Percentiles rank a stretch among this genome's conserved stretches.
Conservation (phyloP, 2,113 vertebrate species). For the Erythrocercus mccallii region DNA sequence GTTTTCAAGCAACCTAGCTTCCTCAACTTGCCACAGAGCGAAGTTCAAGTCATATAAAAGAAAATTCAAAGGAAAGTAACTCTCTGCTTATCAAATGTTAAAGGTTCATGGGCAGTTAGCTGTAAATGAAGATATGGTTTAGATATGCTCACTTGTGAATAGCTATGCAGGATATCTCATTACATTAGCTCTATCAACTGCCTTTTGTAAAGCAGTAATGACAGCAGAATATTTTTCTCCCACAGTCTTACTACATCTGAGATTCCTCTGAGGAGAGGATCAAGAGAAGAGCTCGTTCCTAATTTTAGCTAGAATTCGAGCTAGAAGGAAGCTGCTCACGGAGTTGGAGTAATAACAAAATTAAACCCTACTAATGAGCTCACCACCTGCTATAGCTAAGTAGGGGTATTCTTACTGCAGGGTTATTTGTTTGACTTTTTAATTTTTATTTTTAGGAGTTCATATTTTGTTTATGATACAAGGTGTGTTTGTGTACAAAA, state of each 20-base stretch:
- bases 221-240: not conserved
- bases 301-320: not conserved
- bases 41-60: not conserved
- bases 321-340: not conserved
- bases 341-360: not conserved
- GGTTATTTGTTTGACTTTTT: not conserved
- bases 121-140: not conserved
- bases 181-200: not conserved
- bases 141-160: not conserved
- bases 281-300: not conserved
- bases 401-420: not conserved
- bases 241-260: not conserved
- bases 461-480: not conserved
- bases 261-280: not conserved
- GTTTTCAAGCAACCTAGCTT: not conserved
- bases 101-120: not conserved
- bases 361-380: not conserved
- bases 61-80: not conserved
- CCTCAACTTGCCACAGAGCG: not conserved
- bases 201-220: not conserved
- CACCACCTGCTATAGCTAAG: not conserved
- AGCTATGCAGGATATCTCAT: not conserved
- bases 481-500: not conserved
- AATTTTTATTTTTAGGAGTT: not conserved
- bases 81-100: not conserved